Conservation (phyloP, 2,113 vertebrate genomes). For the Saccopteryx bilineata region DNA sequence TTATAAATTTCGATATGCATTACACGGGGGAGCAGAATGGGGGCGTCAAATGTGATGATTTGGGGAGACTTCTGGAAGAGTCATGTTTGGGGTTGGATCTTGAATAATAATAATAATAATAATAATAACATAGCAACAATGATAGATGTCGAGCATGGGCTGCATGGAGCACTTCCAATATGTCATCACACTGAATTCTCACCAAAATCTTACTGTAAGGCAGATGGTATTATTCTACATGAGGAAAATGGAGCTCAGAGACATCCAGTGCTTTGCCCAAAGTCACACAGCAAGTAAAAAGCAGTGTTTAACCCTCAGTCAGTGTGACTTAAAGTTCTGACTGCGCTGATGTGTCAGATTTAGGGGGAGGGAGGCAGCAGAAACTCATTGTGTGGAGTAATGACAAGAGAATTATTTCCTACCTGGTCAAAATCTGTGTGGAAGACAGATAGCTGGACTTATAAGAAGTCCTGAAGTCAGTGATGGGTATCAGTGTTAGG, state of each 20-base stretch:
- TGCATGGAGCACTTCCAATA: not conserved
- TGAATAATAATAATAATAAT: slow-evolving; percentile 13
- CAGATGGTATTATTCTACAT: not conserved
- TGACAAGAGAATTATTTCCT: not conserved
- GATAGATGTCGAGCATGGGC: not conserved
- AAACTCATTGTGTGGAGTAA: not conserved
- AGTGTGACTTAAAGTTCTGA: not conserved
- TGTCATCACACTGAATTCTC: not conserved
- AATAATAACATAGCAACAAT: not conserved
- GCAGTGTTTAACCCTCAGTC: not conserved
- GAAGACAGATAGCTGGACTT: not conserved
- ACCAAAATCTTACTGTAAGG: not conserved
- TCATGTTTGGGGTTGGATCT: not conserved
- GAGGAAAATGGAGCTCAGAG: not conserved
- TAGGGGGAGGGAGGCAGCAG: not conserved
- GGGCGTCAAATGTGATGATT: not conserved
- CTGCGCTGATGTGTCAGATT: not conserved
- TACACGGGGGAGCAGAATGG: not conserved
- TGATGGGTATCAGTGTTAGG: not conserved
- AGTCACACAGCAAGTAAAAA: not conserved
- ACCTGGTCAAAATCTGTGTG: not conserved
- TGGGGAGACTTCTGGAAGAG: not conserved
- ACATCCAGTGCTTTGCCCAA: not conserved
- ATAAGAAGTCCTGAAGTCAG: not conserved
- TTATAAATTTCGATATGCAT: not conserved